A percentile compares a stretch with the other conserved stretches of the same genome.
These are phyloP conservation scores for Limnephilus rhombicus DNA, from an alignment of 2,888 invertebrate species.

Conservation along the genomic window DNA sequence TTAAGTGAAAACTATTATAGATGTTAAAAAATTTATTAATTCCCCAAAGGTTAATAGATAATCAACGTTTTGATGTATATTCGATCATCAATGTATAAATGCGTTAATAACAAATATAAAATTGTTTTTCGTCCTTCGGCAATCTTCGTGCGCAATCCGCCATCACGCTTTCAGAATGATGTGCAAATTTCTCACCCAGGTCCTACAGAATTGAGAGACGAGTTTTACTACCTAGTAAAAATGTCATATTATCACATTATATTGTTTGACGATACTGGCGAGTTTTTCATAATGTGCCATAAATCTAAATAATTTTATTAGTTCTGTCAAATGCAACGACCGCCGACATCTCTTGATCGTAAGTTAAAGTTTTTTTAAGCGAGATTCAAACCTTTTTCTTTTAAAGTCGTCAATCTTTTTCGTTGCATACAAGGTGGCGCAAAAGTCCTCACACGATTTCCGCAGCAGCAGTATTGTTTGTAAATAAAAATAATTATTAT, in stretches of 20 bases:
- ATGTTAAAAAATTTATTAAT: background rate
- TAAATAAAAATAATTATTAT: no score
- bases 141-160: background rate
- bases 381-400: constrained; percentile 5
- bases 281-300: constrained; percentile 11
- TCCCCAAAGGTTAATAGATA: background rate
- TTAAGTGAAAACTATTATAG: background rate
- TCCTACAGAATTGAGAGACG: background rate
- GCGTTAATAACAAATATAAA: background rate
- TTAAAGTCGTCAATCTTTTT: background rate
- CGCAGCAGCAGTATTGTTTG: no score
- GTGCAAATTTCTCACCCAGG: background rate
- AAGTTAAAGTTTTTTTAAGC: background rate
- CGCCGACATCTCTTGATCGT: background rate
- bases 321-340: background rate
- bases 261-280: background rate
- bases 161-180: background rate
- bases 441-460: no score
- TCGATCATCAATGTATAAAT: background rate
- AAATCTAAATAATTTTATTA: background rate
- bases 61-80: background rate
- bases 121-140: background rate
- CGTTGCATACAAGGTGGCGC: no score
- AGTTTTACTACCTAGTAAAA: constrained; percentile 20
- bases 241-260: background rate